A percentile compares a stretch with the other conserved stretches of the same genome.
Evolutionary conservation across 2,797 vertebrate genomes (phyloP).

Genomic region (Thunnus albacares): DNA sequence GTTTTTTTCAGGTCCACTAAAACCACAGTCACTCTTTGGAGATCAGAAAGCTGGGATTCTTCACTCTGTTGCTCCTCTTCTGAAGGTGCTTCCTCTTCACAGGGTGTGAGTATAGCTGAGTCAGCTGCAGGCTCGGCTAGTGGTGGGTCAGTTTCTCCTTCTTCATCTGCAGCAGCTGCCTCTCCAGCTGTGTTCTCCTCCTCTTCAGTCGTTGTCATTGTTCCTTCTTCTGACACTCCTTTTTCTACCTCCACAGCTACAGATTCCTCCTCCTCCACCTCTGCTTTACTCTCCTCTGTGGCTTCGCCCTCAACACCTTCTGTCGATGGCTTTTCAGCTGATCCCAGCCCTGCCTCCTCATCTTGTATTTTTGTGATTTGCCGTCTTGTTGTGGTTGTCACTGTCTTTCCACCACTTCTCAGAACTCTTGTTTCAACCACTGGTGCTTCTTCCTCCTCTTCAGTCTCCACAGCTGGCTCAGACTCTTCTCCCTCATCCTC

Average conservation of each 20-base stretch:
- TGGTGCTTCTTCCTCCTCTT: not conserved
- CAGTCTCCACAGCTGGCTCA: not conserved
- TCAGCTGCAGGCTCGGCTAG: not conserved
- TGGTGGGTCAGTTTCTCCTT: not conserved
- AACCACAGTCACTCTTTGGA: constrained; percentile 43
- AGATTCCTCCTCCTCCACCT: not conserved
- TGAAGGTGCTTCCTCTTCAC: not conserved
- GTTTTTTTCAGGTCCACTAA: constrained; percentile 47
- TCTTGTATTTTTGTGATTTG: not conserved
- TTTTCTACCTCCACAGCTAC: too few species aligned
- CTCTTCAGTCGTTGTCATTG: not conserved
- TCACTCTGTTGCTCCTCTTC: constrained; percentile 14
- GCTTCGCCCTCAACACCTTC: constrained; percentile 64
- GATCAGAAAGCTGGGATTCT: constrained; percentile 11
- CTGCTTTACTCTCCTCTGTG: constrained; percentile 49
- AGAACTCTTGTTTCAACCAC: not conserved
- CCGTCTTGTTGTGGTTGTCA: not conserved
- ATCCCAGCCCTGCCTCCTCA: not conserved
- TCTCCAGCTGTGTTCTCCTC: not conserved
- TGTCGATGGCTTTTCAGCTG: constrained; percentile 56
- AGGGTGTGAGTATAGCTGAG: not conserved
- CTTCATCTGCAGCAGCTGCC: not conserved
- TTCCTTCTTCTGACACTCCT: constrained; percentile 1
- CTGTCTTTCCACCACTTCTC: not conserved
- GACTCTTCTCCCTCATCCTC: not conserved